Percentiles rank a stretch among this genome's conserved stretches.
Conservation (phyloP, 37 sponge, comb jelly and placozoan genomes). For the Axinella damicornis region DNA sequence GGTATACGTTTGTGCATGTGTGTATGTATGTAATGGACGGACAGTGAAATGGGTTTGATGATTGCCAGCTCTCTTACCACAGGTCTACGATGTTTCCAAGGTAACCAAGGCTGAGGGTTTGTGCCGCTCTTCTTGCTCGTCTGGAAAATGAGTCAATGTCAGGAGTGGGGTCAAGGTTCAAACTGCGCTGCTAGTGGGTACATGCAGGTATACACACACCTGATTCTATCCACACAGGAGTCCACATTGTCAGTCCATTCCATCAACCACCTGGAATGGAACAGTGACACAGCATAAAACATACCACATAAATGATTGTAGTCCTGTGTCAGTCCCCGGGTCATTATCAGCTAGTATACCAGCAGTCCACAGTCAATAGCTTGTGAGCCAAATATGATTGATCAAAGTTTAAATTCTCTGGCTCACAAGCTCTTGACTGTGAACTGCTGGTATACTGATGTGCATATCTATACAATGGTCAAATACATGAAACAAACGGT, state of each 20-base stretch:
- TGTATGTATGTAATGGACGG: not conserved
- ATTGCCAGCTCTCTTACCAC: conserved; percentile 71
- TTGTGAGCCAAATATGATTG: too few relatives aligned
- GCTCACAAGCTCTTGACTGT: too few relatives aligned
- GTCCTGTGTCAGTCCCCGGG: too few relatives aligned
- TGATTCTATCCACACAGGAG: conserved; percentile 72
- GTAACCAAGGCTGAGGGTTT: conserved; percentile 89
- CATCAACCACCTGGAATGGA: conserved; percentile 80
- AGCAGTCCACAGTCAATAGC: too few relatives aligned
- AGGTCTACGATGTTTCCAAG: conserved; percentile 94
- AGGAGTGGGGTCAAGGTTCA: not conserved
- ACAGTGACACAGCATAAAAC: not conserved
- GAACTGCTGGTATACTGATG: too few relatives aligned
- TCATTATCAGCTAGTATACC: too few relatives aligned
- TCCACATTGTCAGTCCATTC: conserved; percentile 82
- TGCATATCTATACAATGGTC: too few relatives aligned
- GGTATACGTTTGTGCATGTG: too few relatives aligned
- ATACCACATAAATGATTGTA: too few relatives aligned
- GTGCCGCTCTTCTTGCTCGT: conserved; percentile 43
- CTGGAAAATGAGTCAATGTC: conserved; percentile 23
- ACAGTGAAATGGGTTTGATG: not conserved
- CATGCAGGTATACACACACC: conserved; percentile 38
- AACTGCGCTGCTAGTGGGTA: too few relatives aligned
- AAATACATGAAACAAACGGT: too few relatives aligned
- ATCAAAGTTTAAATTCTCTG: too few relatives aligned